Conservation (phyloP, 2,888 invertebrate species). For the Euplagia quadripunctaria region DNA sequence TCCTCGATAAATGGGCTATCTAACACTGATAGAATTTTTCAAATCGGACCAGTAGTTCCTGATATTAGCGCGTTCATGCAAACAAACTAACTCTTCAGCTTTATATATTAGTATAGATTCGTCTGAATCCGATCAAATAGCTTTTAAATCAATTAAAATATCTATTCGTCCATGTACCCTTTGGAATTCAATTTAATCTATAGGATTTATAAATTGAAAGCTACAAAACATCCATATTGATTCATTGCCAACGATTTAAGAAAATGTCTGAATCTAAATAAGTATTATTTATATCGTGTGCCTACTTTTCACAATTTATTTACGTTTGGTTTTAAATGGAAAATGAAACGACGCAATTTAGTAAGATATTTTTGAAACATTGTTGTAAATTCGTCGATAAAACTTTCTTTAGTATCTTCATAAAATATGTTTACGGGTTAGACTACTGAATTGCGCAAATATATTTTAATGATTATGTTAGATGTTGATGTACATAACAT, state of each 20-base stretch:
- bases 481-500: background rate
- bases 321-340: background rate
- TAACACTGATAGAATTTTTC: too few species aligned
- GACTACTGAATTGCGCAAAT: background rate
- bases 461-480: background rate
- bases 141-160: conserved; percentile 1
- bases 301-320: background rate
- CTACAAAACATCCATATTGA: conserved; percentile 43
- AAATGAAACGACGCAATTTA: background rate
- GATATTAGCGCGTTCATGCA: too few species aligned
- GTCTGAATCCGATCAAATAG: background rate
- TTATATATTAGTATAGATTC: too few species aligned
- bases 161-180: background rate
- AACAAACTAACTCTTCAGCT: too few species aligned
- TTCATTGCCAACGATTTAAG: conserved; percentile 41
- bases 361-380: background rate
- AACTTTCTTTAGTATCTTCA: background rate
- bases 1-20: too few species aligned
- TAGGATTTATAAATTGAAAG: conserved; percentile 26
- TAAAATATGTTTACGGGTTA: background rate
- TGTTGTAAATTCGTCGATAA: background rate
- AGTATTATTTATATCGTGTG: background rate
- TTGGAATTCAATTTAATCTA: conserved; percentile 8
- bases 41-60: too few species aligned
- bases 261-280: conserved; percentile 25